A percentile compares a stretch with the other conserved stretches of the same genome.
These are phyloP conservation scores for Hydrotaea diabolus DNA, from an alignment of 2,888 invertebrate genomes.

Conservation along the genomic window DNA sequence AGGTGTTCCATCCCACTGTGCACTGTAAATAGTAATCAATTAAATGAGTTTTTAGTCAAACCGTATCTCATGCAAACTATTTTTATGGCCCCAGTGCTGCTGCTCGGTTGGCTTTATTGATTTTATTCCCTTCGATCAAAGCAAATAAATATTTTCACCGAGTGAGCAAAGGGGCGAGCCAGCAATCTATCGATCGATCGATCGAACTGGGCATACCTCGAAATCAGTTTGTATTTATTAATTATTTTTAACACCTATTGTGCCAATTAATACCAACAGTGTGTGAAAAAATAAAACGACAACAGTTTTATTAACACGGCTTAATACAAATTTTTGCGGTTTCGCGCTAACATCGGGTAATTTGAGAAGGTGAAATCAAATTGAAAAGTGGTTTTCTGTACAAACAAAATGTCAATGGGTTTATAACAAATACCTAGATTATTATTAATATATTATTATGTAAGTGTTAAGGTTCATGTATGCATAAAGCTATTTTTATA, in stretches of 20 bases:
- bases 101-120: not conserved
- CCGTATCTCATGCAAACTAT: not conserved
- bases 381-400: not conserved
- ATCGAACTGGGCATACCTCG: not conserved
- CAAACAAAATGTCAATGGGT: not conserved
- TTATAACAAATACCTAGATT: not conserved
- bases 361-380: not conserved
- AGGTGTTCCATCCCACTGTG: not conserved
- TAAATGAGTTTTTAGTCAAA: not conserved
- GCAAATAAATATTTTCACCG: too few species aligned
- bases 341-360: not conserved
- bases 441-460: too few species aligned
- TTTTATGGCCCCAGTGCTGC: not conserved
- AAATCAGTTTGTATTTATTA: conserved; percentile 23
- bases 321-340: conserved; percentile 28
- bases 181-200: not conserved
- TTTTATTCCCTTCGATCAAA: not conserved
- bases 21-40: not conserved
- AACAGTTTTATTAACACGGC: not conserved
- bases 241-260: conserved; percentile 35
- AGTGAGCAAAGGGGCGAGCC: not conserved
- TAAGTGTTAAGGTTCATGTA: too few species aligned
- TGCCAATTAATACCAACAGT: conserved; percentile 16
- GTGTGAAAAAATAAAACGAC: not conserved
- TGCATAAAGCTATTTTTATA: too few species aligned